Conservation (phyloP, 2,888 invertebrate species). For the Melanchra persicariae region DNA sequence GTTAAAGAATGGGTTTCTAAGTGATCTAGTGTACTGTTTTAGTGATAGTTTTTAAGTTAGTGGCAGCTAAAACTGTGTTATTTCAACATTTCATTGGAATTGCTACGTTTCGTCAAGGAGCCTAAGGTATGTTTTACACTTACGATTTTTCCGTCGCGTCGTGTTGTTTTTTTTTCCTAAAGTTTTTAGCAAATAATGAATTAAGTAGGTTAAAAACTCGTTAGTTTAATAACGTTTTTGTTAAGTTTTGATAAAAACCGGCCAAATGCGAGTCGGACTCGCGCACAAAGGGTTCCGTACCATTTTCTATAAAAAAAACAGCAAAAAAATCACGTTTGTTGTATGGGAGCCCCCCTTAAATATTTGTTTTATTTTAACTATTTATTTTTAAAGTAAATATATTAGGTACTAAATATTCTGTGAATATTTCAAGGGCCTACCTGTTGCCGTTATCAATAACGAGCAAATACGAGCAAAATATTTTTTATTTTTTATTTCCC, state of each 20-base stretch:
- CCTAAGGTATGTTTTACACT: slow-evolving; percentile 15
- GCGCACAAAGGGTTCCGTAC: no score
- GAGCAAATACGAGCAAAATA: no score
- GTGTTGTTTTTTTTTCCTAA: slow-evolving; percentile 2
- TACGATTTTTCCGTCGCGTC: background rate
- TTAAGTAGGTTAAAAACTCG: background rate
- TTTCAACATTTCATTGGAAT: slow-evolving; percentile 33
- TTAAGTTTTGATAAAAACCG: background rate
- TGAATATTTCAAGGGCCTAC: no score
- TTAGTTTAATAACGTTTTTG: background rate
- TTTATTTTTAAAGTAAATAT: no score
- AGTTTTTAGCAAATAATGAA: background rate
- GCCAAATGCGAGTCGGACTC: no score
- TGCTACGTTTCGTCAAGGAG: slow-evolving; percentile 6
- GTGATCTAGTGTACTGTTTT: slow-evolving; percentile 15
- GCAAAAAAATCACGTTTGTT: no score
- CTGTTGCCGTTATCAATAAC: no score
- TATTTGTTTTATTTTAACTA: no score
- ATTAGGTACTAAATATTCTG: no score
- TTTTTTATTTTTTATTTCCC: no score
- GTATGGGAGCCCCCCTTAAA: no score
- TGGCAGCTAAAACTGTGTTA: slow-evolving; percentile 20
- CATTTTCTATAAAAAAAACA: no score
- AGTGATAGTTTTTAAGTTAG: slow-evolving; percentile 16
- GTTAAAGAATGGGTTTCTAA: slow-evolving; percentile 12